Percentiles rank a stretch among this genome's conserved stretches.
phyloP scores from a whole-genome alignment of 35 echinoderm and acorn worm genomes.

The Heliocidaris tuberculata region DNA sequence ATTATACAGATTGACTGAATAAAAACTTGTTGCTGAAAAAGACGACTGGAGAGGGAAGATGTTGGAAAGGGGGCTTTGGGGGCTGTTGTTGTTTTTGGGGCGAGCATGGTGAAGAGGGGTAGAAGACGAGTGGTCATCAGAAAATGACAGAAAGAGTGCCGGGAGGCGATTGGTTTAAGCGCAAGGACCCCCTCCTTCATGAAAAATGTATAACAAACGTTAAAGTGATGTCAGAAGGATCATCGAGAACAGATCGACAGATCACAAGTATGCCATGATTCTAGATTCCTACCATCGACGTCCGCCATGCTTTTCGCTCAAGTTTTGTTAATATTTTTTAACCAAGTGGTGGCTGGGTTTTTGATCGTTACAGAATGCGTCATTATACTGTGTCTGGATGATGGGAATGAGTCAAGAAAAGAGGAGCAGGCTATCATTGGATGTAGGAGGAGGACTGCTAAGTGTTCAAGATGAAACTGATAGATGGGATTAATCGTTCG shows the following conservation, averaged over 20 bases:
- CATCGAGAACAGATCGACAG: neutral
- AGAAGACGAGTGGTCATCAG: constrained; percentile 20
- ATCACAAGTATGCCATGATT: constrained; percentile 9
- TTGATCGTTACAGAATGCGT: constrained; percentile 31
- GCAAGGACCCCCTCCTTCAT: neutral
- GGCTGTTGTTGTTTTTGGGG: neutral
- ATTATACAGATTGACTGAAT: constrained; percentile 12
- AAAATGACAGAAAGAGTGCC: constrained; percentile 16
- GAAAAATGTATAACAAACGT: neutral
- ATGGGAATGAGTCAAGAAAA: neutral
- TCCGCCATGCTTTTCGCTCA: neutral
- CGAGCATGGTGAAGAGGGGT: neutral
- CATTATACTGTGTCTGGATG: neutral
- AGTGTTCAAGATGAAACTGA: constrained; percentile 35
- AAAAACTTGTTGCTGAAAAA: constrained; percentile 9
- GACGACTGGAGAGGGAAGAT: neutral
- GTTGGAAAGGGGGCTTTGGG: neutral
- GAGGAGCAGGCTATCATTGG: neutral
- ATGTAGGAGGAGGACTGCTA: neutral
- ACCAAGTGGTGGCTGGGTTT: neutral
- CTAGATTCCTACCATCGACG: neutral
- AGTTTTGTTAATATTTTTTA: constrained; percentile 14
- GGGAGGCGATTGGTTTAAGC: constrained; percentile 30
- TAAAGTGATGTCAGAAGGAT: neutral
- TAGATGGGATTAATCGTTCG: constrained; percentile 40